Evolutionary conservation across 2,888 invertebrate species (phyloP).

Genomic region (Morinoia aosen): DNA sequence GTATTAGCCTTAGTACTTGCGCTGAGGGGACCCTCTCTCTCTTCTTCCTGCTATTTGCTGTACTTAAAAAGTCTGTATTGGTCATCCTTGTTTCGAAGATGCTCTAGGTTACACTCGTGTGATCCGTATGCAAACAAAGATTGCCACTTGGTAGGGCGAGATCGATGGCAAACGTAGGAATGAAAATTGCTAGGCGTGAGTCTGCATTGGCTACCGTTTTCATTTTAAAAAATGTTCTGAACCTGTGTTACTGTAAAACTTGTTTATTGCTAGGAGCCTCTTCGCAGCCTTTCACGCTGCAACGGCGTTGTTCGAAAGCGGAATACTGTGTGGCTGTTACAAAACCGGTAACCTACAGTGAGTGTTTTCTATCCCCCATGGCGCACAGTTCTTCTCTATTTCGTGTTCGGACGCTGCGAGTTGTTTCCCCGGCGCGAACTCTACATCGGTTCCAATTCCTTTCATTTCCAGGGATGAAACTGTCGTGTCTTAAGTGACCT

Average conservation of each 20-base stretch:
- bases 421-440: neutral
- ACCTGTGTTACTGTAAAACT: neutral
- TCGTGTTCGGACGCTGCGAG: neutral
- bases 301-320: neutral
- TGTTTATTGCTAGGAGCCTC: neutral
- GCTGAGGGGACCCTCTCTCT: neutral
- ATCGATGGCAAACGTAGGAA: neutral
- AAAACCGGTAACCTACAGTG: neutral
- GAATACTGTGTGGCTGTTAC: neutral
- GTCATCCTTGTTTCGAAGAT: neutral
- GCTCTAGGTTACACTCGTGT: neutral
- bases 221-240: neutral
- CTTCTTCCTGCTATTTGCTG: slow-evolving; percentile 20
- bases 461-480: neutral
- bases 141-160: neutral
- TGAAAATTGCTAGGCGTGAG: neutral
- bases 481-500: neutral
- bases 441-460: neutral
- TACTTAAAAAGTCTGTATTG: slow-evolving; percentile 38
- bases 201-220: neutral
- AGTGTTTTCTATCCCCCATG: neutral
- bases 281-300: neutral
- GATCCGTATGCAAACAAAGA: neutral
- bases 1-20: slow-evolving; percentile 41
- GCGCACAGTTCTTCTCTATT: neutral